These are phyloP conservation scores for Dallia pectoralis DNA, from an alignment of 2,797 vertebrate species.

Conservation along the genomic window DNA sequence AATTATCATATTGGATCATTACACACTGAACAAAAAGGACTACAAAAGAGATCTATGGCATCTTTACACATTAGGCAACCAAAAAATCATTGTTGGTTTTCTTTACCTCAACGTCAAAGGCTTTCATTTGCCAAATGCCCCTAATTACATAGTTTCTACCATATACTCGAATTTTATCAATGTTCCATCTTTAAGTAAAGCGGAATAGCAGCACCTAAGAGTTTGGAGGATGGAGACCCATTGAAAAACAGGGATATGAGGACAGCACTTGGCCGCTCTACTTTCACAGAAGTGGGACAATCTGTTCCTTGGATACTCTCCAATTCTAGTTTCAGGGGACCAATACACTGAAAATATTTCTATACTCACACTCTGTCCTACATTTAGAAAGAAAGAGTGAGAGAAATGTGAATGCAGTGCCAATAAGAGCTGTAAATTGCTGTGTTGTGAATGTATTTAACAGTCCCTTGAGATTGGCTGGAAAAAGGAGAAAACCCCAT, in stretches of 20 bases:
- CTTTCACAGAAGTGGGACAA: conserved; percentile 83
- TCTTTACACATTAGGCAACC: too few relatives aligned
- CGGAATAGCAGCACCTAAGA: conserved; percentile 29
- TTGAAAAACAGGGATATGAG: conserved; percentile 60
- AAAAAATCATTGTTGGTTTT: conserved; percentile 14
- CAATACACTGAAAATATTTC: conserved; percentile 83
- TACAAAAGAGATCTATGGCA: too few relatives aligned
- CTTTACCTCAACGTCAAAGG: too few relatives aligned
- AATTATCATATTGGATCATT: not conserved
- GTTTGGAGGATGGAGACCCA: conserved; percentile 63
- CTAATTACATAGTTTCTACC: not conserved
- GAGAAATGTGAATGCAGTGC: conserved; percentile 31
- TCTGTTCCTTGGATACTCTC: conserved; percentile 83
- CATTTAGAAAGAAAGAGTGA: conserved; percentile 63
- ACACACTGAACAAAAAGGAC: not conserved
- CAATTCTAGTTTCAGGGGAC: conserved; percentile 84
- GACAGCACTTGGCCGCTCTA: conserved; percentile 78
- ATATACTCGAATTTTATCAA: not conserved
- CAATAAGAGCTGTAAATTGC: conserved; percentile 24
- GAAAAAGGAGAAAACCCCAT: conserved; percentile 20
- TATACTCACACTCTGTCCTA: conserved; percentile 79
- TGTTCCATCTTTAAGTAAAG: conserved; percentile 29
- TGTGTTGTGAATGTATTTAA: conserved; percentile 20
- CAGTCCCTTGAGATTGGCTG: conserved; percentile 18
- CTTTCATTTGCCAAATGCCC: too few relatives aligned